phyloP scores from a whole-genome alignment of 2,113 vertebrate species.

The Chrysochloris asiatica region DNA sequence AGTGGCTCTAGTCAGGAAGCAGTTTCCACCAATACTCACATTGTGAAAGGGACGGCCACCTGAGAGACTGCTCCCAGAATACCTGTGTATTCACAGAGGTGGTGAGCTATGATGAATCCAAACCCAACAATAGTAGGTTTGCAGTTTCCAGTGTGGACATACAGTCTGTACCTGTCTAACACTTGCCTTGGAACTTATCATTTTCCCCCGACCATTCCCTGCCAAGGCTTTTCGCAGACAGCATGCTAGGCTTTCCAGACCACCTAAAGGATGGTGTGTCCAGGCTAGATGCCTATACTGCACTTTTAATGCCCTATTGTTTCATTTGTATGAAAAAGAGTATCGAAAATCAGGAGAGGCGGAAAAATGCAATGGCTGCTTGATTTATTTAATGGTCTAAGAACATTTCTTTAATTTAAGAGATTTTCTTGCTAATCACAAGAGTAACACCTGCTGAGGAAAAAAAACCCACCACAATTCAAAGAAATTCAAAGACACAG shows the following conservation, averaged over 20 bases:
- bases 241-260: fast-evolving
- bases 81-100: neutral
- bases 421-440: neutral
- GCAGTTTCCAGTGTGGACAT: neutral
- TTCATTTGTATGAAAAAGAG: neutral
- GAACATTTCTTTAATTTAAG: neutral
- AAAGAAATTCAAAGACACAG: neutral
- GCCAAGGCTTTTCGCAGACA: neutral
- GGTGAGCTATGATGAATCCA: neutral
- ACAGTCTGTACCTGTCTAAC: neutral
- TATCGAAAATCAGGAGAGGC: no score
- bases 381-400: neutral
- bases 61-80: neutral
- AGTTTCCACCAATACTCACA: neutral
- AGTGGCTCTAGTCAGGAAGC: neutral
- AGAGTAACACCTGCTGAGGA: neutral
- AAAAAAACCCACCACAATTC: no score
- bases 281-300: neutral
- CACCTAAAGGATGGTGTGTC: neutral
- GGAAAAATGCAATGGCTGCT: neutral
- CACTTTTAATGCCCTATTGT: neutral
- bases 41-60: neutral
- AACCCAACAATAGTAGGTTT: neutral
- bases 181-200: neutral
- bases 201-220: neutral